These are phyloP conservation scores for Drosophila mojavensis DNA, from an alignment of 1,140 invertebrate genomes.

Conservation along the genomic window DNA sequence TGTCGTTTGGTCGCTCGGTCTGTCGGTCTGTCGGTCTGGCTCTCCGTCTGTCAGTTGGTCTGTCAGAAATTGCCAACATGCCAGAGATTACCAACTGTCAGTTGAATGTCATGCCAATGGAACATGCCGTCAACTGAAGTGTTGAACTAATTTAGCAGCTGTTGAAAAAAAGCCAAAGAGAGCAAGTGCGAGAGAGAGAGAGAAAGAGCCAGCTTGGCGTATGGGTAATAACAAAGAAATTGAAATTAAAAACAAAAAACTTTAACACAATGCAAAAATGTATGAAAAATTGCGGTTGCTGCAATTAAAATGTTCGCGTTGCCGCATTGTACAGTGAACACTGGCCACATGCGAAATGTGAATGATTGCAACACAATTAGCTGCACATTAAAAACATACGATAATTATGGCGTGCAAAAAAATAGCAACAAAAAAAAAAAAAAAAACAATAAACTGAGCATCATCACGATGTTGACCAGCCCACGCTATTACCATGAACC, in stretches of 20 bases:
- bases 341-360: constrained; percentile 21
- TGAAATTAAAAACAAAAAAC: constrained; percentile 37
- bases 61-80: constrained; percentile 84
- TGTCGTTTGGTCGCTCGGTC: constrained; percentile 21
- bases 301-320: constrained; percentile 69
- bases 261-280: constrained; percentile 55
- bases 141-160: constrained; percentile 84
- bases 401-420: constrained; percentile 76
- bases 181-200: background rate
- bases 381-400: constrained; percentile 83
- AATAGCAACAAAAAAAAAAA: background rate
- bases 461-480: constrained; percentile 55
- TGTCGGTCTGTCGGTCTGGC: constrained; percentile 25
- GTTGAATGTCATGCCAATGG: constrained; percentile 83
- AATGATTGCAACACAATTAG: constrained; percentile 83
- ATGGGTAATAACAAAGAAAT: constrained; percentile 72
- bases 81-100: constrained; percentile 84
- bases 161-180: constrained; percentile 77
- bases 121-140: constrained; percentile 84
- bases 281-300: constrained; percentile 47
- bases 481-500: constrained; percentile 45
- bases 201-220: constrained; percentile 52
- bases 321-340: constrained; percentile 52
- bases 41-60: constrained; percentile 54
- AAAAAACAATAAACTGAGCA: background rate